Base-by-base conservation (phyloP, 2,113 vertebrate genomes). In the Oncorhynchus clarkii region DNA sequence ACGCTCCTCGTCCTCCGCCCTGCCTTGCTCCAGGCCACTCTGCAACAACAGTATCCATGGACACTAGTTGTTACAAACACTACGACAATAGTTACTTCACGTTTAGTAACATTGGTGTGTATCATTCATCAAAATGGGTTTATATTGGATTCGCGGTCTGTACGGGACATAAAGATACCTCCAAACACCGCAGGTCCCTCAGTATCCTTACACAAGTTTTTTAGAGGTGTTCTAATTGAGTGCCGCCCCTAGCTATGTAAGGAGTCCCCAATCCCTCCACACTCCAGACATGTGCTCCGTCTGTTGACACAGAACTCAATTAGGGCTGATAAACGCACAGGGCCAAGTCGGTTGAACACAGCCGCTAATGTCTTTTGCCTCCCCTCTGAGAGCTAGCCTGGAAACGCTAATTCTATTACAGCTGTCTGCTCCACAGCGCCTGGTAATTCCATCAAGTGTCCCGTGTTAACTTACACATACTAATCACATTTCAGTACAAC, bases 221-320 rank as follows among this genome's bases (percentile, higher is more conserved):
- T 16, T 68, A 3, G 27, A 34, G 13, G 31, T 68, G 67, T 68
- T 8, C 18, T 68, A 5, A 68, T 39, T 39, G 16, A 68, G 16
- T 68, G 8, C 18, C 20, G 1, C 2, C 3, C 3, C 29, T n/a
- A 31, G 29, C 67, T 12, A 68, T 31, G 67, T 68, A 29, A 68
- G 16, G 67, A 9, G 67, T 26, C 22, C 22, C 22, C 2, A 14
- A 69, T 26, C 22, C 22, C 12, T 9, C 22, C 70, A 75, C 70
- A 29, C 80, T 57, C 66, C 49, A 69, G 54, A 69, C 72, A 68
- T 20, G 67, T 48, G 70, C 27, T 80, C 75, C 54, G 77, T 73
- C 79, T 91, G 89, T 93, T 91, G 88, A 92, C 88, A 85, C 81
- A 84, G 79, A 64, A 83, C 87, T 93, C 84, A 88, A 91, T 93